Evolutionary conservation across 2,888 invertebrate genomes (phyloP).

Genomic region (Peribatodes rhomboidaria): DNA sequence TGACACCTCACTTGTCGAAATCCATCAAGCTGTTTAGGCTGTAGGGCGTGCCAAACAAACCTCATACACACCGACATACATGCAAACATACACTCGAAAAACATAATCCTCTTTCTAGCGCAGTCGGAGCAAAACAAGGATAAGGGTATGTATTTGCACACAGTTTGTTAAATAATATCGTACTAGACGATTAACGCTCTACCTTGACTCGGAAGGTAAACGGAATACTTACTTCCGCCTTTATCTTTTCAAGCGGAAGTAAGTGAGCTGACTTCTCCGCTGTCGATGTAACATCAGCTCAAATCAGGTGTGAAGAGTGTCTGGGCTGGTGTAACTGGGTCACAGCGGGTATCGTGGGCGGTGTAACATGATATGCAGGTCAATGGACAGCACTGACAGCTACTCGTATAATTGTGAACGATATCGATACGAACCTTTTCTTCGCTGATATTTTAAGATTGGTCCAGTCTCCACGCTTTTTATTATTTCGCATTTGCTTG

Average conservation of each 20-base stretch:
- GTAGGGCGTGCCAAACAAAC: too few species aligned
- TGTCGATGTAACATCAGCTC: constrained; percentile 9
- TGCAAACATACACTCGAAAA: too few species aligned
- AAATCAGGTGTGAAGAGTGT: constrained; percentile 25
- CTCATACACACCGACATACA: too few species aligned
- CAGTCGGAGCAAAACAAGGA: too few species aligned
- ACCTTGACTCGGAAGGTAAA: background rate
- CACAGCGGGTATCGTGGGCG: constrained; percentile 12
- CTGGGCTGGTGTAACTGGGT: constrained; percentile 22
- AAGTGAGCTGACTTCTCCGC: constrained; percentile 2
- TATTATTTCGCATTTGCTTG: too few species aligned
- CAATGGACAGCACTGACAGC: constrained; percentile 14
- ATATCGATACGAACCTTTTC: background rate
- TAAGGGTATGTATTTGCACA: too few species aligned
- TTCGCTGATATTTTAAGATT: too few species aligned
- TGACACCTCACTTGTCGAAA: too few species aligned
- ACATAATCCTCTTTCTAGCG: too few species aligned
- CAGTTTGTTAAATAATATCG: too few species aligned
- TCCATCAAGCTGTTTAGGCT: too few species aligned
- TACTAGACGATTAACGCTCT: background rate
- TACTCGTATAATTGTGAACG: background rate
- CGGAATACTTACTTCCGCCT: background rate
- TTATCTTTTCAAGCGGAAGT: constrained; percentile 12
- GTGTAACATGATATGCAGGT: constrained; percentile 19
- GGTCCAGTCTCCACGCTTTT: too few species aligned